These are phyloP conservation scores for Amia ocellicauda DNA, from an alignment of 2,113 vertebrate genomes.

Conservation along the genomic window DNA sequence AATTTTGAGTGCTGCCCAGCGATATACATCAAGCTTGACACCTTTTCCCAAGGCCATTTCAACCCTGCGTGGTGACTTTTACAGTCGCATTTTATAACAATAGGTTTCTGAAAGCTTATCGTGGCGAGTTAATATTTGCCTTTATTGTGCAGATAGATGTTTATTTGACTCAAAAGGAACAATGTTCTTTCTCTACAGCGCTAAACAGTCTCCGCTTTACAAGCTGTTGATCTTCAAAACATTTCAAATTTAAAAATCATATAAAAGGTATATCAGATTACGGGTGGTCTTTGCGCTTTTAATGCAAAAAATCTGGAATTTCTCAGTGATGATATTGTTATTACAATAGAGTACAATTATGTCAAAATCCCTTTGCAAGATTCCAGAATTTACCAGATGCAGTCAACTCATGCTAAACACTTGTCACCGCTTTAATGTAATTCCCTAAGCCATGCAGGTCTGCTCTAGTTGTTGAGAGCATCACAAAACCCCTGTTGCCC, in stretches of 20 bases:
- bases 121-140: constrained; percentile 13
- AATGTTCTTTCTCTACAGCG: neutral
- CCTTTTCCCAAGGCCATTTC: neutral
- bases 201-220: neutral
- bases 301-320: neutral
- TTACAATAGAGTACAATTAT: too few relatives aligned
- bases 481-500: neutral
- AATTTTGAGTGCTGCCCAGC: too few relatives aligned
- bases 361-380: too few relatives aligned
- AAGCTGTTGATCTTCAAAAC: too few relatives aligned
- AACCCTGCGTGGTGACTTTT: neutral
- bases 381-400: too few relatives aligned
- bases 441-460: neutral
- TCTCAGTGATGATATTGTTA: neutral
- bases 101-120: constrained; percentile 2
- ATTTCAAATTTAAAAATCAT: too few relatives aligned
- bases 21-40: neutral
- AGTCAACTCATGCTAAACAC: neutral
- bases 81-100: too few relatives aligned
- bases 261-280: too few relatives aligned
- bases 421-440: neutral
- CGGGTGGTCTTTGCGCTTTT: too few relatives aligned
- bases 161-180: neutral
- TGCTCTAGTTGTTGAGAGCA: neutral
- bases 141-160: neutral